Percentiles rank a stretch among this genome's conserved stretches.
Conservation (phyloP, 2,888 invertebrate species). For the Eupsilia transversa region DNA sequence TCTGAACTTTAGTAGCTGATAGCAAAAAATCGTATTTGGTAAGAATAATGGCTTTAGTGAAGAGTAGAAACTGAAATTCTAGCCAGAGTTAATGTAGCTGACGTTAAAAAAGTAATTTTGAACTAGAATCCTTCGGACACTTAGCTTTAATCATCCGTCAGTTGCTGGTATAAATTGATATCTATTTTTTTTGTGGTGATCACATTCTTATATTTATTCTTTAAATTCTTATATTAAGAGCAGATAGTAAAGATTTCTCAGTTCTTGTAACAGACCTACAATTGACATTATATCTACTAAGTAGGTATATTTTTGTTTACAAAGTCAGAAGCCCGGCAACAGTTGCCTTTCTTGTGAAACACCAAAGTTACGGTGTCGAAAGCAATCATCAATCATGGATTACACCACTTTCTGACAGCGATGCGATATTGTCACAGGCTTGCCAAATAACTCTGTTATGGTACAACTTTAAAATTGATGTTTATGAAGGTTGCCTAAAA, state of each 20-base stretch:
- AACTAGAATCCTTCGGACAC: background rate
- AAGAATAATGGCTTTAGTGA: slow-evolving; percentile 6
- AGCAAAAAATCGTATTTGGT: slow-evolving; percentile 28
- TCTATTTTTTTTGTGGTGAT: background rate
- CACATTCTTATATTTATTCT: background rate
- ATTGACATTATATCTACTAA: background rate
- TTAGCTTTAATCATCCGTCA: slow-evolving; percentile 11
- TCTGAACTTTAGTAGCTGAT: slow-evolving; percentile 12
- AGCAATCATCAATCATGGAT: slow-evolving; percentile 63
- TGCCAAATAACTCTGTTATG: slow-evolving; percentile 47
- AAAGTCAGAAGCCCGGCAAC: slow-evolving; percentile 17
- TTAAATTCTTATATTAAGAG: background rate
- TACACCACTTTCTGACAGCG: slow-evolving; percentile 53
- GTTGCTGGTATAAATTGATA: background rate
- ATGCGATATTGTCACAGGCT: slow-evolving; percentile 53
- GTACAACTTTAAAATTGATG: slow-evolving; percentile 57
- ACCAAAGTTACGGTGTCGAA: slow-evolving; percentile 27
- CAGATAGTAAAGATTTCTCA: background rate
- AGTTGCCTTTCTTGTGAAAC: slow-evolving; percentile 29
- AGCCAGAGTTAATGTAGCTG: background rate
- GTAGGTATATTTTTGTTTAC: slow-evolving; percentile 6
- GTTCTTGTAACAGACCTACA: background rate
- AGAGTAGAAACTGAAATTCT: slow-evolving; percentile 3
- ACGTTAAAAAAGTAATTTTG: slow-evolving; percentile 12
- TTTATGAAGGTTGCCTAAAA: slow-evolving; percentile 36